Base-by-base conservation (phyloP, 2,113 vertebrate genomes). In the Mus spicilegus region DNA sequence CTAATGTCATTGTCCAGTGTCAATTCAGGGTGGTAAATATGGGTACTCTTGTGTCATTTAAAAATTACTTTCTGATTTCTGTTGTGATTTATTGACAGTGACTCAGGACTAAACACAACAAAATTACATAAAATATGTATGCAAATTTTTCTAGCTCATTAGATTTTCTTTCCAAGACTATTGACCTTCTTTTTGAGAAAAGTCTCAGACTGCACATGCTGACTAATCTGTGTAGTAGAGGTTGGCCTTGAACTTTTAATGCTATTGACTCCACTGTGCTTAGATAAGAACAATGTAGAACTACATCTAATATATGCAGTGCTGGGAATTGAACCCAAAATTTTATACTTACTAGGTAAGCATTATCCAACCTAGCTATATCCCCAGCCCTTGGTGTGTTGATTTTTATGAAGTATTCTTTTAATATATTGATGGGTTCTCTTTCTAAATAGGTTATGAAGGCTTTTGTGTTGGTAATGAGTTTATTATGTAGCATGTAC, bases 341-440 rank as follows among this genome's bases (percentile, higher is more conserved):
- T 85, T 85, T 85, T 26, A 9, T 82, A 24, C 36, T 42, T 61
- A 26, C 22, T 82, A 61, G 82, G 61, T 14, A 86, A 33, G 28
- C 30, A 86, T 9, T 65, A 10, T 33, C 9, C 4, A 67, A 33
- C 1, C 2, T 9, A 49, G 24, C 39, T 86, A 33, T 17, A 49
- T 49, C 17, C 28, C 28, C 16, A 86, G 42, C 10, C 28, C 28
- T 86, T 46, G 63, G 70, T 75, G 63, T 77, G 2, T 89, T 95
- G 93, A 39, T 81, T 75, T 91, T 73, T 46, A 58, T n/a, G 16
- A 56, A 87, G 22, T 77, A 65, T 92, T 92, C 51, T 81, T 86
- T 81, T 39, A 82, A 1, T 72, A 12, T 72, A 22, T 51, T 39
- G 3, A 16, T 96, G 19, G 17, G 4, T 95, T 95, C 20, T 80